Conservation (phyloP, 2,113 vertebrate genomes). For the Elgaria multicarinata region DNA sequence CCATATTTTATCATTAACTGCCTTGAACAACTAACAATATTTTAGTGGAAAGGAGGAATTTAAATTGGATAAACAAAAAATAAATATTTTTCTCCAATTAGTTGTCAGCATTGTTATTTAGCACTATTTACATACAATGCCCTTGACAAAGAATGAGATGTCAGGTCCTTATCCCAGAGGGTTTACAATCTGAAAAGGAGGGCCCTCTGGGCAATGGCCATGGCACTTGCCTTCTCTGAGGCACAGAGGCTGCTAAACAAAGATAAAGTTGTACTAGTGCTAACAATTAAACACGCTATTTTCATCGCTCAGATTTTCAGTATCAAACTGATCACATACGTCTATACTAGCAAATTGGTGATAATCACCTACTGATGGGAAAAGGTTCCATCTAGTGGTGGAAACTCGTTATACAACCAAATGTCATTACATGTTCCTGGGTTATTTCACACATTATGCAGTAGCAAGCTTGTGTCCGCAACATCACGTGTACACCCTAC, state of each 20-base stretch:
- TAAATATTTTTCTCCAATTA: not conserved
- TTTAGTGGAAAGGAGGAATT: too few relatives aligned
- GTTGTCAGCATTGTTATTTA: not conserved
- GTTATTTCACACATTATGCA: not conserved
- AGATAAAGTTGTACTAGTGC: too few relatives aligned
- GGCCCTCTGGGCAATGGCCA: not conserved
- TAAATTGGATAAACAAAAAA: too few relatives aligned
- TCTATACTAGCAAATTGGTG: not conserved
- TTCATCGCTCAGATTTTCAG: not conserved
- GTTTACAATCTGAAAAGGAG: not conserved
- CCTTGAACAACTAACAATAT: too few relatives aligned
- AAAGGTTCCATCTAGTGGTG: conserved; percentile 67
- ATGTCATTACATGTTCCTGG: not conserved
- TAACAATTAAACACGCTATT: not conserved
- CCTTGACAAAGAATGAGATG: not conserved
- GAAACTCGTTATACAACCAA: conserved; percentile 10
- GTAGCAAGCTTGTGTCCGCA: not conserved
- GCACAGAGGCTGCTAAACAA: not conserved
- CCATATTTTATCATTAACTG: too few relatives aligned
- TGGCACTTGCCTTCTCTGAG: not conserved
- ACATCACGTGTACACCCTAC: not conserved
- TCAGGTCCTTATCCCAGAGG: not conserved
- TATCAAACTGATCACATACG: not conserved
- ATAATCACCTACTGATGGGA: conserved; percentile 3
- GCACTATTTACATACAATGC: not conserved